These are phyloP conservation scores for Scolopax bukidnonensis DNA, from an alignment of 2,797 vertebrate genomes.

Conservation along the genomic window DNA sequence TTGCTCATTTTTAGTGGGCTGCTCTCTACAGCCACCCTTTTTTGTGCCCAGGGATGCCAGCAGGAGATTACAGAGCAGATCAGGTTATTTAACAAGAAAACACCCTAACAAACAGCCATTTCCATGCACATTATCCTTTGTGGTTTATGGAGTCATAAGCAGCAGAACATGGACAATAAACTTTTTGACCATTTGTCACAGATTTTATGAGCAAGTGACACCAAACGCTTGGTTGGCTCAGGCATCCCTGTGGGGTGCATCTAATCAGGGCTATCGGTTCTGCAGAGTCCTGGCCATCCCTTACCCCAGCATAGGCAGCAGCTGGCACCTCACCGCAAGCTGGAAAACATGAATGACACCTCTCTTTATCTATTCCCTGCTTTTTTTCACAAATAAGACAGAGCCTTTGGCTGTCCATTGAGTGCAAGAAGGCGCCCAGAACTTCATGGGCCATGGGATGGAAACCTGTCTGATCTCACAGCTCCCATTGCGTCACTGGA, in stretches of 20 bases:
- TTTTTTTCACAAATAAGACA: not conserved
- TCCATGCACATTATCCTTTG: not conserved
- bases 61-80: not conserved
- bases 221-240: not conserved
- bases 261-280: not conserved
- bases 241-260: accelerated
- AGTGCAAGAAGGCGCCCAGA: not conserved
- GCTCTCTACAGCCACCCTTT: not conserved
- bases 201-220: not conserved
- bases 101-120: not conserved
- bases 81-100: conserved; percentile 4
- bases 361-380: not conserved
- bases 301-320: not conserved
- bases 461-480: not conserved
- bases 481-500: not conserved
- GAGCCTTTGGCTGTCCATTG: not conserved
- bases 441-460: not conserved
- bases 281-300: not conserved
- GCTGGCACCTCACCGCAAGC: not conserved
- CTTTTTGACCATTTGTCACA: not conserved
- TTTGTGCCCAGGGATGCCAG: accelerated
- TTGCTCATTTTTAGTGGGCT: not conserved
- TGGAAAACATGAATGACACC: not conserved
- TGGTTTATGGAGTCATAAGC: not conserved
- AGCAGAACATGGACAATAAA: not conserved